Evolutionary conservation across 23 tunicate genomes (phyloP).

Genomic region (Aplidium turbinatum): DNA sequence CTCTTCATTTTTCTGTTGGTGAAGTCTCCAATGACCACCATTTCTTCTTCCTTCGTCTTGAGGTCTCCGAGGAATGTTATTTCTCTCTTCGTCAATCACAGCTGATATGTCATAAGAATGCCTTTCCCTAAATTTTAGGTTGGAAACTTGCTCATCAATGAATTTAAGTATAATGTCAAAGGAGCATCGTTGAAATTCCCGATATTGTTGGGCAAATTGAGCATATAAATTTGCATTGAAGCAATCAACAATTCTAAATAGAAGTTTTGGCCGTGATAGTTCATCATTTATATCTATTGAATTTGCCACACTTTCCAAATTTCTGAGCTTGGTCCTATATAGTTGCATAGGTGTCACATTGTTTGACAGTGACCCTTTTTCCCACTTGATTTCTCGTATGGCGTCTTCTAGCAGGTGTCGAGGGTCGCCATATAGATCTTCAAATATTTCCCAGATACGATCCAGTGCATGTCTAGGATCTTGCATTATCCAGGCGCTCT

Average conservation of each 20-base stretch:
- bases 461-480: background rate
- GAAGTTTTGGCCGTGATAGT: slow-evolving; percentile 1
- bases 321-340: background rate
- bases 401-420: background rate
- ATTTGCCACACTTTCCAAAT: background rate
- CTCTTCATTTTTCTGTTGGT: too few relatives aligned
- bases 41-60: too few relatives aligned
- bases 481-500: background rate
- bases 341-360: background rate
- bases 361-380: slow-evolving; percentile 1
- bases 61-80: too few relatives aligned
- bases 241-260: background rate
- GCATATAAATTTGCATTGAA: background rate
- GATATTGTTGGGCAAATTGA: background rate
- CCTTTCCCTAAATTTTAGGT: background rate
- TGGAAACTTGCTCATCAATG: slow-evolving; percentile 2
- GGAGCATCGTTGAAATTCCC: background rate
- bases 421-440: background rate
- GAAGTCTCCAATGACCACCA: too few relatives aligned
- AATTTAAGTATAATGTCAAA: background rate
- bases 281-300: background rate
- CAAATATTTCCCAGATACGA: background rate
- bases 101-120: background rate
- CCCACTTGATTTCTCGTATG: slow-evolving; percentile 1
- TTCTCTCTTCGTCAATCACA: background rate